A percentile compares a stretch with the other conserved stretches of the same genome.
These are phyloP conservation scores for Colossoma macropomum DNA, from an alignment of 2,113 vertebrate species.

Conservation along the genomic window DNA sequence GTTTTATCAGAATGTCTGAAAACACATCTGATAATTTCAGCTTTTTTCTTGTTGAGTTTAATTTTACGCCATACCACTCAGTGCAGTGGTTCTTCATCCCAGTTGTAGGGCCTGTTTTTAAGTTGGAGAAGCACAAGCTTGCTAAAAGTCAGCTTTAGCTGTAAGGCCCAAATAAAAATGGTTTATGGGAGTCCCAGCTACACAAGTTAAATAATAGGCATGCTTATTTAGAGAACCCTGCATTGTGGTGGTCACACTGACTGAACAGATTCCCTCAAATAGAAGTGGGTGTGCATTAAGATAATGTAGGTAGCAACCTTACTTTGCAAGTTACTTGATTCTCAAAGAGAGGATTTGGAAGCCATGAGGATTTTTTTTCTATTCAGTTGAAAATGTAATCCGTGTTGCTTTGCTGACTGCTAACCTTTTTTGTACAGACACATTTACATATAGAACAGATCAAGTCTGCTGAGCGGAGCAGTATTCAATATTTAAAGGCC, in stretches of 20 bases:
- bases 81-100: not conserved
- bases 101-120: not conserved
- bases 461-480: slow-evolving; percentile 23
- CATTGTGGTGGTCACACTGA: not conserved
- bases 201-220: not conserved
- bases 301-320: slow-evolving; percentile 16
- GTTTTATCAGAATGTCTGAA: too few species aligned
- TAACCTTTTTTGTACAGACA: slow-evolving; percentile 32
- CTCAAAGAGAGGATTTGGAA: slow-evolving; percentile 31
- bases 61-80: not conserved
- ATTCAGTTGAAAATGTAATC: slow-evolving; percentile 7
- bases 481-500: slow-evolving; percentile 40
- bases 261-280: not conserved
- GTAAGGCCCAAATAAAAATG: too few species aligned
- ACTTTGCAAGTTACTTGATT: slow-evolving; percentile 38
- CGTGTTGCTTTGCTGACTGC: slow-evolving; percentile 26
- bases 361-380: slow-evolving; percentile 11
- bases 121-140: not conserved
- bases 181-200: too few species aligned
- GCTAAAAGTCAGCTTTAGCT: not conserved
- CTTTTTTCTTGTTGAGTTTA: not conserved
- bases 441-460: slow-evolving; percentile 51
- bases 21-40: too few species aligned
- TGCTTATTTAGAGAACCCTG: not conserved
- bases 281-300: not conserved